Percentiles rank a stretch among this genome's conserved stretches.
phyloP scores from a whole-genome alignment of 2,797 vertebrate species.

The Anabacerthia variegaticeps region DNA sequence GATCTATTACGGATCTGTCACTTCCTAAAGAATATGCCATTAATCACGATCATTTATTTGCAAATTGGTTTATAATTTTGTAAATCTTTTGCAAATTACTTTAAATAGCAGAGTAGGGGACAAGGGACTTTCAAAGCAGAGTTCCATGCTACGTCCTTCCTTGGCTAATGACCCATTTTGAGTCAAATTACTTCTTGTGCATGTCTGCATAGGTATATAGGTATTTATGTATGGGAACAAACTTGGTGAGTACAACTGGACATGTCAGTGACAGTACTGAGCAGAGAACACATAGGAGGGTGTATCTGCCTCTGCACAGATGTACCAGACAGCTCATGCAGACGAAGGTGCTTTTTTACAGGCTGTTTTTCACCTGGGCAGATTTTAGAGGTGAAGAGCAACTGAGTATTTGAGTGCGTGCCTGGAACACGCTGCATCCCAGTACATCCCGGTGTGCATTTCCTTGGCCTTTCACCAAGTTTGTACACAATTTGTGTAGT shows the following conservation, averaged over 20 bases:
- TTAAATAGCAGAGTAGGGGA: slow-evolving; percentile 23
- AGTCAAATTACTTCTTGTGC: background rate
- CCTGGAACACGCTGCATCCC: background rate
- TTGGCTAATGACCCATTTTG: background rate
- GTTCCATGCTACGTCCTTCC: background rate
- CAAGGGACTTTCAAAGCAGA: slow-evolving; percentile 1
- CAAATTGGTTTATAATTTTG: slow-evolving; percentile 66
- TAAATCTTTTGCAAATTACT: slow-evolving; percentile 56
- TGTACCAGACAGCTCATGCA: accelerated
- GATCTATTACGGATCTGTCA: slow-evolving; percentile 46
- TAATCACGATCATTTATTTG: slow-evolving; percentile 59
- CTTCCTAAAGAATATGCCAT: slow-evolving; percentile 44
- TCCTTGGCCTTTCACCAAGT: background rate
- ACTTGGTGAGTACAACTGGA: background rate
- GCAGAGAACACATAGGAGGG: background rate
- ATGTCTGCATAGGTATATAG: background rate
- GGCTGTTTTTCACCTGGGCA: background rate
- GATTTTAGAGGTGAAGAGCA: background rate
- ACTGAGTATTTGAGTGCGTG: accelerated
- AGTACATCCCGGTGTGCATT: accelerated
- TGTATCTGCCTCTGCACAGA: background rate
- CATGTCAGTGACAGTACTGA: background rate
- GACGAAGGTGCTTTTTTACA: background rate
- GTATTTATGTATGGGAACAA: background rate
- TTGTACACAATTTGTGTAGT: background rate